Evolutionary conservation across 1,140 invertebrate species (phyloP).

Genomic region (Achroia grisella): DNA sequence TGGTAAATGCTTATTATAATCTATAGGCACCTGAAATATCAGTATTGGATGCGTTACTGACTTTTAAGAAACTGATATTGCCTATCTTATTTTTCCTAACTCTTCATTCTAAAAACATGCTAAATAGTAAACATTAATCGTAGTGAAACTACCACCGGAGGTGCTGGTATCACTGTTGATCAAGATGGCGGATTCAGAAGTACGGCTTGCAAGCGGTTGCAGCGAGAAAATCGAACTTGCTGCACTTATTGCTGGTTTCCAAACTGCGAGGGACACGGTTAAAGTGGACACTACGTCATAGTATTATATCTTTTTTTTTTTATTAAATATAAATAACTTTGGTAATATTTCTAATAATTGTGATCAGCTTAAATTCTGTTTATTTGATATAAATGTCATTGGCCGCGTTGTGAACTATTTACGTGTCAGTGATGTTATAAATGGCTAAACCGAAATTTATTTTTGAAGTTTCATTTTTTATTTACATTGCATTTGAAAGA

Average conservation of each 20-base stretch:
- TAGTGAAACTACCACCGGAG: conserved; percentile 87
- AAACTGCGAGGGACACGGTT: conserved; percentile 77
- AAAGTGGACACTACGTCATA: conserved; percentile 17
- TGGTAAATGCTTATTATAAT: too few species aligned
- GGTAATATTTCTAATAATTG: neutral
- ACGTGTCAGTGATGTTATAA: too few species aligned
- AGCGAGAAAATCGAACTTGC: conserved; percentile 91
- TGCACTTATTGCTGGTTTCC: conserved; percentile 86
- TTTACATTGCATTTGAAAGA: too few species aligned
- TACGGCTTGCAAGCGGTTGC: conserved; percentile 82
- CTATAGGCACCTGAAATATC: too few species aligned
- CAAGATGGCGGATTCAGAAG: conserved; percentile 89
- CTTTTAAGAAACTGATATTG: too few species aligned
- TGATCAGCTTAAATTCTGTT: neutral
- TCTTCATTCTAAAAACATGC: neutral
- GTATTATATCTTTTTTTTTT: neutral
- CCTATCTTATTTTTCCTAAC: too few species aligned
- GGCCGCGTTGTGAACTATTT: too few species aligned
- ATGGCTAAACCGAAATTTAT: too few species aligned
- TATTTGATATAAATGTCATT: neutral
- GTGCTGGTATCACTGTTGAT: conserved; percentile 84
- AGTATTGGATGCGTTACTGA: too few species aligned
- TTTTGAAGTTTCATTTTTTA: too few species aligned
- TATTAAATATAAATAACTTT: too few species aligned
- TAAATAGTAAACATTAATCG: conserved; percentile 44